phyloP scores from a whole-genome alignment of 2,888 invertebrate species.

The Sinhomidia bicolor region DNA sequence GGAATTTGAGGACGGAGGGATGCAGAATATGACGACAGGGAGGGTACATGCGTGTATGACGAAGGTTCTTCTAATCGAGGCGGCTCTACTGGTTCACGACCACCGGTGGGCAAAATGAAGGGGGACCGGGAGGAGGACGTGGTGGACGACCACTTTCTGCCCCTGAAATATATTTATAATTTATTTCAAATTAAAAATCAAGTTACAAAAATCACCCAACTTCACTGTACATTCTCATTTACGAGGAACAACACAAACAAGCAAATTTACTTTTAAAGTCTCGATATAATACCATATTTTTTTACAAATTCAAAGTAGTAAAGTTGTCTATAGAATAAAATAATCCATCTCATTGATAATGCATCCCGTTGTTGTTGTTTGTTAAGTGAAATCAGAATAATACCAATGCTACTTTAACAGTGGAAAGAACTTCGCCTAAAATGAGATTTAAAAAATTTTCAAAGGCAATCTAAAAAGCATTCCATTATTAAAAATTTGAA shows the following conservation, averaged over 20 bases:
- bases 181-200: neutral
- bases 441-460: neutral
- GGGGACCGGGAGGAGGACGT: slow-evolving; percentile 69
- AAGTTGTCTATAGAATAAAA: neutral
- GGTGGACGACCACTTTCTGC: slow-evolving; percentile 75
- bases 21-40: slow-evolving; percentile 67
- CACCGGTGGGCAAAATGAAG: slow-evolving; percentile 71
- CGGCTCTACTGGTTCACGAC: slow-evolving; percentile 74
- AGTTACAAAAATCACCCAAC: too few relatives aligned
- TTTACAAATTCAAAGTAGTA: neutral
- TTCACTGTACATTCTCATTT: too few relatives aligned
- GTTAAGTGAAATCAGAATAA: neutral
- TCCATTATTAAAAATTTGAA: too few relatives aligned
- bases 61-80: slow-evolving; percentile 74
- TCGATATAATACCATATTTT: neutral
- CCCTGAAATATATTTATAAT: slow-evolving; percentile 71
- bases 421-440: neutral
- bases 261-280: too few relatives aligned
- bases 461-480: too few relatives aligned
- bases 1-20: slow-evolving; percentile 80
- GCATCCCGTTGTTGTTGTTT: neutral
- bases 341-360: neutral
- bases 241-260: too few relatives aligned
- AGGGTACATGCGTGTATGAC: slow-evolving; percentile 42
- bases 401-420: slow-evolving; percentile 14